Evolutionary conservation across 2,797 vertebrate genomes (phyloP).

Genomic region (Peromyscus eremicus): DNA sequence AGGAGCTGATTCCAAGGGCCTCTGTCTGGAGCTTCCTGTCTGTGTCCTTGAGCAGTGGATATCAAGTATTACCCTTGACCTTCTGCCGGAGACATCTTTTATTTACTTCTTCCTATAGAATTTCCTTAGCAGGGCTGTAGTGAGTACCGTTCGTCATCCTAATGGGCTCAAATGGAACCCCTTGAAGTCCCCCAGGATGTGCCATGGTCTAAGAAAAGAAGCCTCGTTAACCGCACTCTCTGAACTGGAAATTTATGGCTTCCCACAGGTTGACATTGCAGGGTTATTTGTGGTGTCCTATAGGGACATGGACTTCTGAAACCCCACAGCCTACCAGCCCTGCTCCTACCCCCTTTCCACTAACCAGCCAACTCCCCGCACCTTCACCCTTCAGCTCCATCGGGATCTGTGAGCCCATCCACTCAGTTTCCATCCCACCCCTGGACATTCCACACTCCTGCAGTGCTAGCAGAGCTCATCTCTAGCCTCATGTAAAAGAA

Average conservation of each 20-base stretch:
- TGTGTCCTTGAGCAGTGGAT: fast-evolving
- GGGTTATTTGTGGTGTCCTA: constrained; percentile 12
- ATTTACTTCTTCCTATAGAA: background rate
- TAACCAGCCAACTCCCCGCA: background rate
- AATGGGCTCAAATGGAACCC: constrained; percentile 30
- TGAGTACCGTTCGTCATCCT: constrained; percentile 39
- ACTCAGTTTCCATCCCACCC: background rate
- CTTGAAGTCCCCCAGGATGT: background rate
- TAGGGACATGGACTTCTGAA: background rate
- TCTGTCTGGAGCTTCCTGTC: background rate
- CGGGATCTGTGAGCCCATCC: background rate
- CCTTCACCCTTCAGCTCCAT: fast-evolving
- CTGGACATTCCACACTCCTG: background rate
- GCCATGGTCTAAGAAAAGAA: constrained; percentile 39
- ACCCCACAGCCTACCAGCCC: background rate
- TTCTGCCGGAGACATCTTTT: background rate
- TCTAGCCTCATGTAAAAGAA: background rate
- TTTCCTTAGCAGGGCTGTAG: background rate
- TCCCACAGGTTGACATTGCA: constrained; percentile 50
- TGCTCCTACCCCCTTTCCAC: background rate
- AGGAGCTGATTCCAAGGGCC: background rate
- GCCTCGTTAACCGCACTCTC: constrained; percentile 31
- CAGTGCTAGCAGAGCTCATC: background rate
- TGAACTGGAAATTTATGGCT: constrained; percentile 50
- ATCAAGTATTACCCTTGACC: background rate